Conservation (phyloP, 64 coral and sea anemone species). For the Pocillopora verrucosa region DNA sequence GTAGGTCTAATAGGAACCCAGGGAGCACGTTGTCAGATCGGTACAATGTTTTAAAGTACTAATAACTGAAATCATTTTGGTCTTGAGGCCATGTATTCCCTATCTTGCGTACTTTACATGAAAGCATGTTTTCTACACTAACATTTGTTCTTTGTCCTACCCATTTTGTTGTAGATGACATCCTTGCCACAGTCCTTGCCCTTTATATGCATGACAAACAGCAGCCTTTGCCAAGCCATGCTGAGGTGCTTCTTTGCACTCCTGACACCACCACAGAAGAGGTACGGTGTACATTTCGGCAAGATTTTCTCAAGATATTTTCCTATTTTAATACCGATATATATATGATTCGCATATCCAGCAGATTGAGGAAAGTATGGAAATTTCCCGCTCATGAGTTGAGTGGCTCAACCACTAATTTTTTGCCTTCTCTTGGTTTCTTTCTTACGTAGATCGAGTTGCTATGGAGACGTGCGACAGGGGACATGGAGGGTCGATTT, state of each 20-base stretch:
- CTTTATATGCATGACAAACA: slow-evolving; percentile 73
- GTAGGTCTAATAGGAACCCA: neutral
- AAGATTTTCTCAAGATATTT: neutral
- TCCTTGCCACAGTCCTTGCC: slow-evolving; percentile 64
- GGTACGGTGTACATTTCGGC: neutral
- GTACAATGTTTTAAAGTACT: no score
- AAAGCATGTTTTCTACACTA: no score
- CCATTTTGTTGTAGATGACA: slow-evolving; percentile 44
- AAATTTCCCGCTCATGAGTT: neutral
- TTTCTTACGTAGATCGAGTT: slow-evolving; percentile 59
- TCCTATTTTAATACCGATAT: no score
- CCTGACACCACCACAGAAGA: slow-evolving; percentile 74
- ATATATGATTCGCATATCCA: no score
- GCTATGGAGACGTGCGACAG: slow-evolving; percentile 79
- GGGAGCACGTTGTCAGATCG: no score
- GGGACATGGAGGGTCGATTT: slow-evolving; percentile 64
- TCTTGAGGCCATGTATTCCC: no score
- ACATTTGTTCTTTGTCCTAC: no score
- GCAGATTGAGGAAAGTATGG: neutral
- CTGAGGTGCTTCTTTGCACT: slow-evolving; percentile 71
- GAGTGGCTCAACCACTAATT: no score
- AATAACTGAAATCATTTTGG: no score
- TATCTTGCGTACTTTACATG: no score
- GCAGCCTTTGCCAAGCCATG: slow-evolving; percentile 62
- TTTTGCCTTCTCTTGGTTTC: neutral